phyloP scores from a whole-genome alignment of 2,113 vertebrate species.

The Colossoma macropomum region DNA sequence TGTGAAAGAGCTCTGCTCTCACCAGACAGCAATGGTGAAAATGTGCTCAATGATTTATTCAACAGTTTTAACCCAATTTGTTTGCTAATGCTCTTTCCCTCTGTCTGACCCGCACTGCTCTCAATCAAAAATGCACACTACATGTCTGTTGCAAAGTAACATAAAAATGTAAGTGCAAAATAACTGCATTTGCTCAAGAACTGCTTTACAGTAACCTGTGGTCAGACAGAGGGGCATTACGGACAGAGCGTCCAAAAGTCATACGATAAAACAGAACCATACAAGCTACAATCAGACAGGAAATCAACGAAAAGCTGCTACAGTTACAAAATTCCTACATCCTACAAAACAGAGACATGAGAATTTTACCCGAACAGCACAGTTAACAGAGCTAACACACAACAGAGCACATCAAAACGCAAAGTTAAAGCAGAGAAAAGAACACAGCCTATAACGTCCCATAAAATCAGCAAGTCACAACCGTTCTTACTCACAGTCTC shows the following conservation, averaged over 20 bases:
- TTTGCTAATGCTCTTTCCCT: conserved; percentile 12
- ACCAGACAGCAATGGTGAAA: conserved; percentile 2
- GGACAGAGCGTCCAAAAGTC: no score
- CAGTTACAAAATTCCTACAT: background rate
- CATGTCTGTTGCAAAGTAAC: no score
- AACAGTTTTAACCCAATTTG: conserved; percentile 30
- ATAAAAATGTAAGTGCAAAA: background rate
- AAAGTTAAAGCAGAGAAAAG: background rate
- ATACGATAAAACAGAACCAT: background rate
- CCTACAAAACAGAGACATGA: background rate
- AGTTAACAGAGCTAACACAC: background rate
- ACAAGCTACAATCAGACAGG: background rate
- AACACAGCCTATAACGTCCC: background rate
- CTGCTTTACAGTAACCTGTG: background rate
- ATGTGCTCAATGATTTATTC: conserved; percentile 40
- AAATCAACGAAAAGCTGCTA: background rate
- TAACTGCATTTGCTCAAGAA: background rate
- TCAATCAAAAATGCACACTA: background rate
- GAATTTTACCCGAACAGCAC: background rate
- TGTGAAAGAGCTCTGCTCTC: conserved; percentile 27
- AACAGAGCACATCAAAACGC: background rate
- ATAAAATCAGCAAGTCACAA: background rate
- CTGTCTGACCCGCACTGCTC: background rate
- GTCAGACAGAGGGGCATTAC: background rate
- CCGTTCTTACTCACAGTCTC: conserved; percentile 45